Base-by-base conservation (phyloP, 2,113 vertebrate genomes). In the Hippocampus barbouri region DNA sequence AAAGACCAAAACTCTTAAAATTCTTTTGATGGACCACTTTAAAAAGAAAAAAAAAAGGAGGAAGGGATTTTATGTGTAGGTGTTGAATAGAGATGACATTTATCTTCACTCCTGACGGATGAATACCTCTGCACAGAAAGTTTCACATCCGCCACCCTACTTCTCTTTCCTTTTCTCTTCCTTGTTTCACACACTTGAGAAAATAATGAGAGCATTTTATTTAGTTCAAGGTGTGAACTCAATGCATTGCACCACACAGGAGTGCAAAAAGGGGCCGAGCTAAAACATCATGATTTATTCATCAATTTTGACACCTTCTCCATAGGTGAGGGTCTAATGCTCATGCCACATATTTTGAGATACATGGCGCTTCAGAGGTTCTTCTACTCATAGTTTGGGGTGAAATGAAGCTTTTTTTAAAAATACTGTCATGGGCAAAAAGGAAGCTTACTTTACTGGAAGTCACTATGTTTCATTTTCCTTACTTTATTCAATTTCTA, bases 151-250 rank as follows among this genome's bases (percentile, higher is more conserved):
- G 57, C 73, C 71, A 56, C 41, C 70, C 53, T n/a, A 25, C 56
- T 62, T 62, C 72, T 16, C 5, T 12, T 30, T 73, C 68, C 68
- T 71, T 85, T 74, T 68, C 69, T 71, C 83, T 83, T 77, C 73
- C 47, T 62, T n/a, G 63, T n/a, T 18, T 38, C 27, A 49, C 40
- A 49, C 1, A 56, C 72, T 65, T 71, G 54, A 79, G 72, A 65
- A 66, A 79, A 84, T 78, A 85, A 87, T 73, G 72, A 69, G 0
- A 23, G 68, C 18, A 8, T 51, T 20, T 79, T 76, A 69, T 82
- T 82, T 70, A 83, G 53, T 70, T 79, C 18, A 70, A 83, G 80
- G 84, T 88, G 86, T 82, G 81, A 88, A 81, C 49, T 76, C 80
- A 85, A 88, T 84, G 87, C 72, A 84, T 62, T 57, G 63, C 60